These are phyloP conservation scores for Parauchenoglanis ngamensis DNA, from an alignment of 2,797 vertebrate species.

Conservation along the genomic window DNA sequence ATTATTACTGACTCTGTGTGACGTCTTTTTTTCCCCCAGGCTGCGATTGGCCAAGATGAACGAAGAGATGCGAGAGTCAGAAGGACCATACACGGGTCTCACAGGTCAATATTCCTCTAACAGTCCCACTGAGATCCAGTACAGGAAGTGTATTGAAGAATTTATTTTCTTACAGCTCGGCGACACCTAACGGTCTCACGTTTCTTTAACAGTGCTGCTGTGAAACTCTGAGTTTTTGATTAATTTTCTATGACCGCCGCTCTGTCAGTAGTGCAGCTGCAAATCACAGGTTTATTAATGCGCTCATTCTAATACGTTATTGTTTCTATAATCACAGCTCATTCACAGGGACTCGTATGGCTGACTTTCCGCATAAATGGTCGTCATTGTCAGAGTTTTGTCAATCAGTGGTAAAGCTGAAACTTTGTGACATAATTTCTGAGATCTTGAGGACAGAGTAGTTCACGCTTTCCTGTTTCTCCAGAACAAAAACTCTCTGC, in stretches of 20 bases:
- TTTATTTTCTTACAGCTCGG: conserved; percentile 93
- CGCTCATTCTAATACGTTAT: neutral
- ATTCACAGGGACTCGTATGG: neutral
- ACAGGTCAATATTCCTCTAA: conserved; percentile 97
- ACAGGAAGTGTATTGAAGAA: conserved; percentile 96
- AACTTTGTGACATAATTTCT: neutral
- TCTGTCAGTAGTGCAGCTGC: neutral
- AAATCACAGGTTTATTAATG: neutral
- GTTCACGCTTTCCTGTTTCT: neutral
- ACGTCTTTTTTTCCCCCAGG: conserved; percentile 66
- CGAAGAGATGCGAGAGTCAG: conserved; percentile 98
- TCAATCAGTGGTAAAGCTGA: neutral
- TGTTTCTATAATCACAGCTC: neutral
- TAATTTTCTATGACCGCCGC: neutral
- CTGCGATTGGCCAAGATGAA: conserved; percentile 98
- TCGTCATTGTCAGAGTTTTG: neutral
- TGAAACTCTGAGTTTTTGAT: neutral
- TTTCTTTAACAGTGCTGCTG: neutral
- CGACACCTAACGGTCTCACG: conserved; percentile 71
- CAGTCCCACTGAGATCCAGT: conserved; percentile 96
- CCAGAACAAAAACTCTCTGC: neutral
- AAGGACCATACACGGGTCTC: conserved; percentile 90
- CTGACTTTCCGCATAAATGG: neutral
- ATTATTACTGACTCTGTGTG: neutral
- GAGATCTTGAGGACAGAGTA: neutral